Base-by-base conservation (phyloP, 2,888 invertebrate species). In the Hydriomena furcata region DNA sequence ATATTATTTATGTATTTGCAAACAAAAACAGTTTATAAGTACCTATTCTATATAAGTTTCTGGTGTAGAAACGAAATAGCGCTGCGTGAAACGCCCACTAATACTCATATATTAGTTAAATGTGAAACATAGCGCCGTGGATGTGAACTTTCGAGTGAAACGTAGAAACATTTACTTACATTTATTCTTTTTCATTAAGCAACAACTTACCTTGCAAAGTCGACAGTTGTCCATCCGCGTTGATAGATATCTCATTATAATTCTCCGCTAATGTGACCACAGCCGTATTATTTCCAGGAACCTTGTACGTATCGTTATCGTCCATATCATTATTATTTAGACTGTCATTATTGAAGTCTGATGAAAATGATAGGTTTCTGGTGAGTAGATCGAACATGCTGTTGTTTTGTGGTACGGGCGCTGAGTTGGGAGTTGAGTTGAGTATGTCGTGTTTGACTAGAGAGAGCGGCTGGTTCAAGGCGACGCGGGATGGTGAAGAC, bases 341-440 rank as follows among this genome's bases (percentile, higher is more conserved):
- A 67, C 90, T 90, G 77, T 92, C 82, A 73, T 91, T 76, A 75
- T 82, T 82, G 62, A 91, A 90, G 54, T 89, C 91, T 0, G 90
- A 86, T 0, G 89, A 89, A 68, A 91, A 91, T 0, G 90, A 91
- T 0, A 91, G 74, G 58, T 88, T 91, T 47, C 88, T 81, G 0
- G 91, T 85, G 54, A 91, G 79, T 0, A 87, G 71, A 27, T 91
- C 91, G 52, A 91, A 88, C 35, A 86, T 77, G 60, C 84, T 86
- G 65, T 83, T 83, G 66, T 82, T 79, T 46, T 67, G 61, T 5
- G 71, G 61, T 0, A 72, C 49, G 6, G 73, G 44, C 30, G 76
- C 59, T 8, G 76, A 67, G 31, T 63, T 63, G 25, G 74, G 66
- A 71, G 56, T 42, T 80, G 79, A 25, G 56, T 73, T 80, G 3